These are phyloP conservation scores for Schizopygopsis malacanthus DNA, from an alignment of 2,797 vertebrate species.

Conservation along the genomic window DNA sequence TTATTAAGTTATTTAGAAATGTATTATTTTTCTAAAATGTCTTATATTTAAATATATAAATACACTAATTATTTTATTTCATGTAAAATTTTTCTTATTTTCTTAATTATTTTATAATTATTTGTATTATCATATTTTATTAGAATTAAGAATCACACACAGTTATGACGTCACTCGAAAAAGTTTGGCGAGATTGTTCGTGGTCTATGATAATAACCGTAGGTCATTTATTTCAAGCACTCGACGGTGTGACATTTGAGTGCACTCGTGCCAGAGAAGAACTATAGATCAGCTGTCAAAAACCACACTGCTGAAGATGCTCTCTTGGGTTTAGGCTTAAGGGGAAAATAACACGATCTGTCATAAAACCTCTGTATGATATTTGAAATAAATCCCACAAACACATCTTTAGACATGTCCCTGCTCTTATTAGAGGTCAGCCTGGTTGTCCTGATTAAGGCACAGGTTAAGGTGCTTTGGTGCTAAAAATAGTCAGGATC, in stretches of 20 bases:
- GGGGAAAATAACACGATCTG: neutral
- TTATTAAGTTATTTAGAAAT: neutral
- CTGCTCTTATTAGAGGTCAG: conserved; percentile 21
- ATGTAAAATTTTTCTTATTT: neutral
- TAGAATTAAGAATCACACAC: neutral
- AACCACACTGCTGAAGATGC: neutral
- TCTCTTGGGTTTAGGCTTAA: neutral
- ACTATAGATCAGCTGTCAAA: conserved; percentile 28
- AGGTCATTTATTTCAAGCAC: neutral
- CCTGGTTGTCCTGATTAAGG: conserved; percentile 2
- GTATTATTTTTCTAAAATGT: neutral
- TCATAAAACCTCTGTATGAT: conserved; percentile 28
- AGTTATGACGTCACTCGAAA: neutral
- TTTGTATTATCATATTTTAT: neutral
- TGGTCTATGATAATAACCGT: neutral
- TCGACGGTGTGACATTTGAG: conserved; percentile 6
- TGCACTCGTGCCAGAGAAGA: neutral
- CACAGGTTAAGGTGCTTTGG: conserved; percentile 27
- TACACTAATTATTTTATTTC: neutral
- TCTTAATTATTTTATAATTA: neutral
- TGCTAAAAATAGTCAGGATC: conserved; percentile 1
- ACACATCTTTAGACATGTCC: conserved; percentile 2
- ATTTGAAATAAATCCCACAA: conserved; percentile 40
- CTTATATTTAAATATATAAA: neutral
- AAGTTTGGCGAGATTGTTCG: neutral